Evolutionary conservation across 2,888 invertebrate genomes (phyloP).

Genomic region (Drosophila lutescens): DNA sequence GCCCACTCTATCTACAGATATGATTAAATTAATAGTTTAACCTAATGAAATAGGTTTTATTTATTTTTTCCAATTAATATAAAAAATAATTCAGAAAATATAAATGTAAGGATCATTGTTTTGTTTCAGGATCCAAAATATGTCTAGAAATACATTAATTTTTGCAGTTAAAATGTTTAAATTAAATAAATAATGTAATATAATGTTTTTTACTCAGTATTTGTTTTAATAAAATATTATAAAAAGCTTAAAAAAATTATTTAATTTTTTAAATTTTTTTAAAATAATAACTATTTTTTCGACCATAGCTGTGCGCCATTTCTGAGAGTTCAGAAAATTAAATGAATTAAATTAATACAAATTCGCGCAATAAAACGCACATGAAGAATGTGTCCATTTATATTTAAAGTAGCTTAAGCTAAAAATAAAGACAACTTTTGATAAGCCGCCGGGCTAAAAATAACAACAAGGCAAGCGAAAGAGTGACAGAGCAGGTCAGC

Average conservation of each 20-base stretch:
- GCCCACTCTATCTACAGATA: background rate
- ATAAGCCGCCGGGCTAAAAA: slow-evolving; percentile 69
- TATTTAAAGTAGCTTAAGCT: slow-evolving; percentile 61
- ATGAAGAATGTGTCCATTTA: slow-evolving; percentile 33
- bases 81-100: too few relatives aligned
- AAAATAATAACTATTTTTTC: slow-evolving; percentile 2
- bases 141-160: too few relatives aligned
- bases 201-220: too few relatives aligned
- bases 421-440: slow-evolving; percentile 61
- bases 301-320: background rate
- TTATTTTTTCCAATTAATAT: too few relatives aligned
- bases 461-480: slow-evolving; percentile 33
- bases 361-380: slow-evolving; percentile 57
- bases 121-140: too few relatives aligned
- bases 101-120: too few relatives aligned
- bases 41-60: background rate
- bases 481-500: slow-evolving; percentile 37
- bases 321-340: slow-evolving; percentile 46
- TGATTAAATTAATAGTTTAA: background rate
- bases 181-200: too few relatives aligned
- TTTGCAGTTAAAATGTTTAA: too few relatives aligned
- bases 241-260: too few relatives aligned
- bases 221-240: too few relatives aligned
- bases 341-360: slow-evolving; percentile 67
- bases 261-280: too few relatives aligned